Evolutionary conservation across 2,797 vertebrate genomes (phyloP).

Genomic region (Hipposideros larvatus): DNA sequence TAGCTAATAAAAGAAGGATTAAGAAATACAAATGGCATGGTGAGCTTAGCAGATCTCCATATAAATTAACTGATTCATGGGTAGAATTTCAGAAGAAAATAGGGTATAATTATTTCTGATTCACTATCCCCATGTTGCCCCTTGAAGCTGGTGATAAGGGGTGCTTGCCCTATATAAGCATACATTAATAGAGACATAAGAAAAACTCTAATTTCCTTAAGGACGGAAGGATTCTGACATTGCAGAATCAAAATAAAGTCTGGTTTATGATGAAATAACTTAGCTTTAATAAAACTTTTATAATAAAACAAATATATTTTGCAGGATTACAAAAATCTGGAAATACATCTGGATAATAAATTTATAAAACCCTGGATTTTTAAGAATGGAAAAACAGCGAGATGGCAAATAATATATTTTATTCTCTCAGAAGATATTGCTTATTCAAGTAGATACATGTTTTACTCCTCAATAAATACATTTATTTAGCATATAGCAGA

Average conservation of each 20-base stretch:
- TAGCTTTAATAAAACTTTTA: not conserved
- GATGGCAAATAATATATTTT: not conserved
- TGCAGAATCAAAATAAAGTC: constrained; percentile 4
- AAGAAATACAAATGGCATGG: constrained; percentile 51
- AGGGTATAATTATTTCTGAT: constrained; percentile 19
- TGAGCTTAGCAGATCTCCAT: constrained; percentile 38
- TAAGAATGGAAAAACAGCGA: not conserved
- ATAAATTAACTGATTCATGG: constrained; percentile 51
- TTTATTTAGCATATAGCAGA: not conserved
- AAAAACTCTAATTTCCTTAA: not conserved
- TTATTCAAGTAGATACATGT: not conserved
- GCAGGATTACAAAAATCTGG: not conserved
- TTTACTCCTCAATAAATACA: constrained; percentile 28
- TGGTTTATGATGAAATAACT: not conserved
- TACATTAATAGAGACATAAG: not conserved
- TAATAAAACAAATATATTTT: not conserved
- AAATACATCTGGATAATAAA: not conserved
- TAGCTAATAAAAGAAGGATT: constrained; percentile 73
- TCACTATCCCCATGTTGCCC: not conserved
- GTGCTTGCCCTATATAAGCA: not conserved
- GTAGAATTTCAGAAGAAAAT: constrained; percentile 57
- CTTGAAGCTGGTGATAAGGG: not conserved
- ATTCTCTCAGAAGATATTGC: not conserved
- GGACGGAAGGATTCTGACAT: not conserved
- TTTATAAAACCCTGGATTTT: not conserved